Percentiles rank a stretch among this genome's conserved stretches.
Conservation (phyloP, 2,888 invertebrate genomes). For the Mythimna albipuncta region DNA sequence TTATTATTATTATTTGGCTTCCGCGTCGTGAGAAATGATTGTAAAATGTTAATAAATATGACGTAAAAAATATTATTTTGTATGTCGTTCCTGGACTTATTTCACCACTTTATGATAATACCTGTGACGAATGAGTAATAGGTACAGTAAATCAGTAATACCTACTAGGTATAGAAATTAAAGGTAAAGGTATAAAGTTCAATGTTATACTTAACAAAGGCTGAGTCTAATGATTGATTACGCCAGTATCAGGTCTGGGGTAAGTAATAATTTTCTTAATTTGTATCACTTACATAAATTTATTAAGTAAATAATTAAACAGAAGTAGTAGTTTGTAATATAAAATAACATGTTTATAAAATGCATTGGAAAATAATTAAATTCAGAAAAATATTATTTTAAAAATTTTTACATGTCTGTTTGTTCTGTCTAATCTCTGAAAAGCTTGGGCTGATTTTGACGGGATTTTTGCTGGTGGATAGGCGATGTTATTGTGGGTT, state of each 20-base stretch:
- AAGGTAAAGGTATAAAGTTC: constrained; percentile 1
- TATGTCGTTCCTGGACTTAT: constrained; percentile 13
- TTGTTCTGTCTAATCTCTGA: too few relatives aligned
- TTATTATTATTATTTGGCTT: neutral
- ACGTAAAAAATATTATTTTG: neutral
- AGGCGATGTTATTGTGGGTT: too few relatives aligned
- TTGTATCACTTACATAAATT: too few relatives aligned
- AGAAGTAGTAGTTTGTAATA: too few relatives aligned
- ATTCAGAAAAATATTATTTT: too few relatives aligned
- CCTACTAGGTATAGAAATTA: neutral
- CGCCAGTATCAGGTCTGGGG: neutral
- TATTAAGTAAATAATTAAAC: too few relatives aligned
- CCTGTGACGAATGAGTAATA: constrained; percentile 8
- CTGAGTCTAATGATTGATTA: constrained; percentile 18
- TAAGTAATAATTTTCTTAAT: constrained; percentile 1
- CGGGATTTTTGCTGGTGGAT: too few relatives aligned
- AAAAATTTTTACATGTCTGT: too few relatives aligned
- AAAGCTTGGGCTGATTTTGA: too few relatives aligned
- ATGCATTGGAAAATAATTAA: too few relatives aligned
- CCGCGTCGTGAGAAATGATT: constrained; percentile 14
- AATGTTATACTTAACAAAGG: constrained; percentile 11
- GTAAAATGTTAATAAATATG: constrained; percentile 9
- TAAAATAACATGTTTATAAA: too few relatives aligned
- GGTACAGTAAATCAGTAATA: neutral
- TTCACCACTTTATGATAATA: constrained; percentile 19